These are phyloP conservation scores for Aromia moschata DNA, from an alignment of 2,888 invertebrate species.

Conservation along the genomic window DNA sequence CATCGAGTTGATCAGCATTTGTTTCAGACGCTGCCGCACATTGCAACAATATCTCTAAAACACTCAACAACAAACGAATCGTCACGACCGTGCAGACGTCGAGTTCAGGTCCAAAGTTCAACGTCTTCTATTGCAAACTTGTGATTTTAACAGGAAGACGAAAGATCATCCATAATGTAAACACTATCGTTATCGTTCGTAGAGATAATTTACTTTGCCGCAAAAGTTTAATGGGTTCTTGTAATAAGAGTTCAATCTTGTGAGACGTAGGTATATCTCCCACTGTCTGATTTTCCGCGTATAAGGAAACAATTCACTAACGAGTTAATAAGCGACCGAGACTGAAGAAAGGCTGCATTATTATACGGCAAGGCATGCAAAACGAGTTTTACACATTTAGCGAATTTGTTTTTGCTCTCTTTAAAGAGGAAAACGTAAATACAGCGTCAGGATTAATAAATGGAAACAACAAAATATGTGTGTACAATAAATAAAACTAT, in stretches of 20 bases:
- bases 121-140: conserved; percentile 16
- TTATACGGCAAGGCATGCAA: too few relatives aligned
- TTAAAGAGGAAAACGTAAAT: too few relatives aligned
- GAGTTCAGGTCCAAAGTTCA: conserved; percentile 17
- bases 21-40: too few relatives aligned
- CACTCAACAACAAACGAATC: conserved; percentile 2
- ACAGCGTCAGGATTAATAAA: too few relatives aligned
- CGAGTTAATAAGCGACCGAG: background rate
- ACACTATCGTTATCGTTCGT: conserved; percentile 16
- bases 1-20: too few relatives aligned
- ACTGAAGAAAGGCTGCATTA: background rate
- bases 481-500: too few relatives aligned
- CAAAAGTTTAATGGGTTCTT: conserved; percentile 1
- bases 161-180: conserved; percentile 10
- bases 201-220: conserved; percentile 8
- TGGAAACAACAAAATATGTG: too few relatives aligned
- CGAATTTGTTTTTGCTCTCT: too few relatives aligned
- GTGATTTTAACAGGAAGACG: conserved; percentile 15
- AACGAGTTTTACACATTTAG: too few relatives aligned
- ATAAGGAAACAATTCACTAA: background rate
- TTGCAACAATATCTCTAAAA: conserved; percentile 11
- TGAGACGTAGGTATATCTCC: background rate
- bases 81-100: conserved; percentile 6
- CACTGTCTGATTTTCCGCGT: background rate
- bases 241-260: background rate